phyloP scores from a whole-genome alignment of 2,797 vertebrate genomes.

The Amphiprion clarkii region DNA sequence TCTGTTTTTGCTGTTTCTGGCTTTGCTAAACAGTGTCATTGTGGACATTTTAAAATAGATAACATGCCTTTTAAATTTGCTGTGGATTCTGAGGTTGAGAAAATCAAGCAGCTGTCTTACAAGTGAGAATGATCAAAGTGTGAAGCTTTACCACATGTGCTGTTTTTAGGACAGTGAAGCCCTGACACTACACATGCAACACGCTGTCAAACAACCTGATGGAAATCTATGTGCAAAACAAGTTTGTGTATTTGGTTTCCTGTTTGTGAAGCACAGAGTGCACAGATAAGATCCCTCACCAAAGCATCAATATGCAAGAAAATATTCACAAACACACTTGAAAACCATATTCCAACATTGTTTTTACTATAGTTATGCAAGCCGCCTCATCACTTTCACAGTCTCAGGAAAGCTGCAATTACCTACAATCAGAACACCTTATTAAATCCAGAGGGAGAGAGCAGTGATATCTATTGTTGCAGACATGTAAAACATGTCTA shows the following conservation, averaged over 20 bases:
- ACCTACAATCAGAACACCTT: neutral
- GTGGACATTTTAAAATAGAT: neutral
- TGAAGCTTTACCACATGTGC: neutral
- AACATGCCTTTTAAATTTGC: too few species aligned
- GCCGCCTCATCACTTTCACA: neutral
- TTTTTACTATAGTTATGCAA: neutral
- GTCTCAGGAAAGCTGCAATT: neutral
- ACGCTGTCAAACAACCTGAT: neutral
- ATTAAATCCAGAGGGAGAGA: too few species aligned
- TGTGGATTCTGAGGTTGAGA: too few species aligned
- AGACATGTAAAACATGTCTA: too few species aligned
- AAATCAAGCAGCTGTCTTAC: conserved; percentile 28
- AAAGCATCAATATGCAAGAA: neutral
- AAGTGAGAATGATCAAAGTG: neutral
- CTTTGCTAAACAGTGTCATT: neutral
- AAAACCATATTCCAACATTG: neutral
- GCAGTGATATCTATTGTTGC: too few species aligned
- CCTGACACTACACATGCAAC: conserved; percentile 1
- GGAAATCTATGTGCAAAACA: neutral
- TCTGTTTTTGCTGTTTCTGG: too few species aligned
- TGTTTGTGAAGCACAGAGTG: conserved; percentile 51
- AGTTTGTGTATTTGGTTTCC: conserved; percentile 47
- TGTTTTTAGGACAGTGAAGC: neutral
- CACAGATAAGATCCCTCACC: conserved; percentile 3
- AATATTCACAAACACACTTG: neutral